A percentile compares a stretch with the other conserved stretches of the same genome.
Evolutionary conservation across 2,888 invertebrate genomes (phyloP).

Genomic region (Dryomyza anilis): DNA sequence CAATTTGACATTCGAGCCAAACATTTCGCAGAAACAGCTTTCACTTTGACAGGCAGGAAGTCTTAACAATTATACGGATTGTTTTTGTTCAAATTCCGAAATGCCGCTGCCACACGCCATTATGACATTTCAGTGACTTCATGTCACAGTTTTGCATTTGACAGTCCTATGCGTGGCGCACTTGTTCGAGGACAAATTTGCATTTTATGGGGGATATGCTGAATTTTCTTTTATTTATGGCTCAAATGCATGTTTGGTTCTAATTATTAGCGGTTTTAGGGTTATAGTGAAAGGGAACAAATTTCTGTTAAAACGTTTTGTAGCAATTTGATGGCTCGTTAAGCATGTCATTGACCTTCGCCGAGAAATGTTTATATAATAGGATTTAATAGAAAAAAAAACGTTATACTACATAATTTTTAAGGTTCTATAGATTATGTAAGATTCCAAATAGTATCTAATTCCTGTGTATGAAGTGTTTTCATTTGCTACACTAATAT

Average conservation of each 20-base stretch:
- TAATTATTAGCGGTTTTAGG: neutral
- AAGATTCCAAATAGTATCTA: no score
- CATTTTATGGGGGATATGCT: neutral
- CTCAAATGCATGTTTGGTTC: constrained; percentile 17
- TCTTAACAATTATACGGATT: neutral
- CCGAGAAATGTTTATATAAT: no score
- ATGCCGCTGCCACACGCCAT: constrained; percentile 14
- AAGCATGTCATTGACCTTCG: constrained; percentile 40
- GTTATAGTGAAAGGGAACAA: neutral
- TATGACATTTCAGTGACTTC: constrained; percentile 4
- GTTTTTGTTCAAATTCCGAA: neutral
- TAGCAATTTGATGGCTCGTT: constrained; percentile 48
- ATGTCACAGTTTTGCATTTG: neutral
- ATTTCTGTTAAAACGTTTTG: constrained; percentile 34
- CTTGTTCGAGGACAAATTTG: neutral
- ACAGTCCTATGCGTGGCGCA: neutral
- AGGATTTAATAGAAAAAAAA: no score
- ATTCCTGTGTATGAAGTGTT: no score
- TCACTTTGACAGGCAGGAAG: neutral
- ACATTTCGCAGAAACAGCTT: neutral
- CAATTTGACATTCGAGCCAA: neutral
- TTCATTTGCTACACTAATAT: no score
- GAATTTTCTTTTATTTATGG: constrained; percentile 16
- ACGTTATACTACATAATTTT: no score
- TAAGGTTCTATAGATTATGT: no score